Evolutionary conservation across 2,888 invertebrate species (phyloP), one percentile per base, ranked within the genome.

Genomic region (Dryococelus australis): DNA sequence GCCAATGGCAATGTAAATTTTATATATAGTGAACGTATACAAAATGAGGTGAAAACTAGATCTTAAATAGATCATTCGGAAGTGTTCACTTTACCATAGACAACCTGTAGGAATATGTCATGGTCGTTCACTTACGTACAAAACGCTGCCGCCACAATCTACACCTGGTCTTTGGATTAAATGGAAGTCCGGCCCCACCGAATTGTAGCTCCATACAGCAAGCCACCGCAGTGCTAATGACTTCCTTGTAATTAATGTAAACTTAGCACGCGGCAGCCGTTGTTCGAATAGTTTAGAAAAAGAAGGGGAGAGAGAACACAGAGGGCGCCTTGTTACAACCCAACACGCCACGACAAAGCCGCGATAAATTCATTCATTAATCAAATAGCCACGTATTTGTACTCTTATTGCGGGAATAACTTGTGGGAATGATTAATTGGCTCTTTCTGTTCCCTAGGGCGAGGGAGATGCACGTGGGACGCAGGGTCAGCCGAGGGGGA

Each of bases 231-330:
- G 0, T 65, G 65, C 65, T 65, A 65, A 65, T 65, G 65, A 65
- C 65, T n/a, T n/a, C 65, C 24, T 65, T 65, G 65, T 65, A 65
- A 65, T 65, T 65, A 65, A 65, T 65, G 65, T 65, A 65, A 65
- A 65, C 24, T 65, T 65, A 65, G 65, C 65, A 65, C 65, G 65
- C n/a, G 65, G 65, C n/a, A 65, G 65, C 24, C 10, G 65, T n/a
- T 3, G 65, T n/a, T 24, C 20, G 13, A 24, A 24, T n/a, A 1
- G 65, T n/a, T 20, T 16, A n/a, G 65, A 12, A 9, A 47, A 47
- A 12, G 47, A 47, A 47, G 47, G 24, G 65, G n/a, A 8, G 51
- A 51, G 51, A 16, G 51, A n/a, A 24, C 6, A 20, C 13, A 24
- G 6, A 65, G 8, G 65, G 65, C 8, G 65, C n/a, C 24, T 65